Evolutionary conservation across 2,888 invertebrate genomes (phyloP).

Genomic region (Drosophila suboccidentalis): DNA sequence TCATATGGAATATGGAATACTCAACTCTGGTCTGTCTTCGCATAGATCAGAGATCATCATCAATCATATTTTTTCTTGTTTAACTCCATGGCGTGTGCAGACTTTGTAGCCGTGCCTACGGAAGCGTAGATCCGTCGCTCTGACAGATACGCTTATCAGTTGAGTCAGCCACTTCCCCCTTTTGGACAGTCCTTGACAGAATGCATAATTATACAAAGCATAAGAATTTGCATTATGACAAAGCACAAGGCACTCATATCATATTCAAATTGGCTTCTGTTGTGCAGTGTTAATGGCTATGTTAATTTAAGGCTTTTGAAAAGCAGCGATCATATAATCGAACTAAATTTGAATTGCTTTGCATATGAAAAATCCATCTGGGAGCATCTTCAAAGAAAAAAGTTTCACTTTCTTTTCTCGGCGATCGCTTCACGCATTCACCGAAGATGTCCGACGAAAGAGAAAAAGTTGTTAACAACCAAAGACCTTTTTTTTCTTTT

Average conservation of each 20-base stretch:
- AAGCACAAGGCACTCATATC: neutral
- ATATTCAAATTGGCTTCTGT: constrained; percentile 14
- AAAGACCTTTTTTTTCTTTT: constrained; percentile 44
- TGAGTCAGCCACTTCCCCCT: constrained; percentile 17
- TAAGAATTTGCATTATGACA: constrained; percentile 51
- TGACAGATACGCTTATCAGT: constrained; percentile 9
- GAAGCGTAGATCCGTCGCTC: constrained; percentile 43
- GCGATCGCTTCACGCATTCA: constrained; percentile 22
- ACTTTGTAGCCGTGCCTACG: constrained; percentile 44
- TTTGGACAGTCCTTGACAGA: constrained; percentile 38
- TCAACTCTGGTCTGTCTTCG: constrained; percentile 7
- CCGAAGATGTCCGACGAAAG: constrained; percentile 49
- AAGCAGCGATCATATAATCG: constrained; percentile 61
- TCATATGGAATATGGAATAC: constrained; percentile 27
- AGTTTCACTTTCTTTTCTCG: constrained; percentile 57
- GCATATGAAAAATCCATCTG: constrained; percentile 51
- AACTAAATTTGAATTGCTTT: constrained; percentile 56
- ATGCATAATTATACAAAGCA: constrained; percentile 50
- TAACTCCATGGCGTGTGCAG: constrained; percentile 16
- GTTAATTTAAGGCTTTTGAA: constrained; percentile 36
- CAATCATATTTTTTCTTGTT: constrained; percentile 31
- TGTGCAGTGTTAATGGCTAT: constrained; percentile 45
- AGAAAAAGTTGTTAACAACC: constrained; percentile 58
- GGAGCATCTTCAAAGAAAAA: constrained; percentile 22
- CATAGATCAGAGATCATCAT: constrained; percentile 33